Percentiles rank a stretch among this genome's conserved stretches.
phyloP scores from a whole-genome alignment of 2,113 vertebrate genomes.

The Halichoeres trimaculatus region DNA sequence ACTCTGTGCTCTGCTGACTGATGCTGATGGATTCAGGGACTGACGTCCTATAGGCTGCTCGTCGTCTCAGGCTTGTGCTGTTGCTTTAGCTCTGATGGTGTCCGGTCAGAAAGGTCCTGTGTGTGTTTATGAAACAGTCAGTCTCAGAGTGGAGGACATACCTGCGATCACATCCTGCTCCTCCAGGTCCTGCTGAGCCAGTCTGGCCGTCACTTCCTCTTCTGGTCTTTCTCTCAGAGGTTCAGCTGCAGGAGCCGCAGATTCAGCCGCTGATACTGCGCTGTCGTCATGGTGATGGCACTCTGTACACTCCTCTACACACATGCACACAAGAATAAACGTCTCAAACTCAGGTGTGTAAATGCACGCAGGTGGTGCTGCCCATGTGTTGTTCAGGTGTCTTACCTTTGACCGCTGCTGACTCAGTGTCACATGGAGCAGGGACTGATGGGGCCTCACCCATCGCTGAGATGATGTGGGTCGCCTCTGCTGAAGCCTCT shows the following conservation, averaged over 20 bases:
- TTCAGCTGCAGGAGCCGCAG: not conserved
- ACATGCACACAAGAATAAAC: conserved; percentile 3
- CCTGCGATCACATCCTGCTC: conserved; percentile 86
- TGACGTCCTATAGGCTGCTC: no score
- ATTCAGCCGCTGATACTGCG: not conserved
- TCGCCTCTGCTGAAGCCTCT: conserved; percentile 89
- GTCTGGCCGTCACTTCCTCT: conserved; percentile 90
- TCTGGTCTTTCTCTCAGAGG: conserved; percentile 82
- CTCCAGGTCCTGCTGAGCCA: conserved; percentile 89
- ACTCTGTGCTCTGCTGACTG: no score
- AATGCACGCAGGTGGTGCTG: no score
- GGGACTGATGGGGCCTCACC: conserved; percentile 89
- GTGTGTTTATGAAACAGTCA: no score
- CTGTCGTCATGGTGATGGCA: conserved; percentile 58
- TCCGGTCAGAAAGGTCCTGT: no score
- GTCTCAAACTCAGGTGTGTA: no score
- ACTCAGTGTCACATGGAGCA: conserved; percentile 84
- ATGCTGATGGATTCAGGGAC: no score
- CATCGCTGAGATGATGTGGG: conserved; percentile 95
- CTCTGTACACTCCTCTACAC: conserved; percentile 75
- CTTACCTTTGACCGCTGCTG: conserved; percentile 65
- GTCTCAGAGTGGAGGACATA: conserved; percentile 44
- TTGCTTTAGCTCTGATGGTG: no score
- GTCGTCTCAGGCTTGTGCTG: no score
- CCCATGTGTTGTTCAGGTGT: not conserved